Evolutionary conservation across 2,113 vertebrate genomes (phyloP), one percentile per base, ranked within the genome.

Genomic region (human): DNA sequence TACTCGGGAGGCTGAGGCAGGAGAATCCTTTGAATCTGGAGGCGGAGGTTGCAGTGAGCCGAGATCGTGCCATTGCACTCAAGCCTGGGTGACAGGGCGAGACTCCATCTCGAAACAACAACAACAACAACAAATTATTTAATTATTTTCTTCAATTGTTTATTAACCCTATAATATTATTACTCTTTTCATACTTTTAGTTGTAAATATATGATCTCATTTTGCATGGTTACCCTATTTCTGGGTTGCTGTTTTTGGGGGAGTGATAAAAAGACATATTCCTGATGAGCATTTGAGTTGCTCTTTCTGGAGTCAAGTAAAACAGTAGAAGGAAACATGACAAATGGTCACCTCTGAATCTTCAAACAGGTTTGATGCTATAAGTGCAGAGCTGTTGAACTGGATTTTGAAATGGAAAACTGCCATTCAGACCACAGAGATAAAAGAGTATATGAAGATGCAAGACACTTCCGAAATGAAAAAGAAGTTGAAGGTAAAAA

Each of bases 401-500:
- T 99, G 99, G 99, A 99, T 99, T 97, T 98, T 98, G 96, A 99
- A 98, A 93, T 99, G 99, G 97, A 99, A 99, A 98, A 97, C 96
- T 81, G 98, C 98, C 7, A 98, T 99, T 98, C 98, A 99, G 95
- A 93, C 98, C 0, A 38, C 98, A 88, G 99, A 99, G 90, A 99
- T 99, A 97, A 98, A 98, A 97, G 99, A 99, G 38, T 99, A 98
- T 50, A 99, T 99, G 97, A 99, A 98, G 96, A 98, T 98, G 94
- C 98, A 98, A 95, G 99, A 99, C 6, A 98, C 98, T 84, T 97
- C 98, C 20, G 98, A 98, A 97, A 90, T 99, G 95, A 99, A 99
- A 97, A 98, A 99, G 84, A 99, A 98, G 75, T 88, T 99, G 48
- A 99, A 99, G 99, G 99, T 99, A 98, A 98, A 98, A 98, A 97